phyloP scores from a whole-genome alignment of 2,797 vertebrate genomes.

The Coracias cyanogaster region DNA sequence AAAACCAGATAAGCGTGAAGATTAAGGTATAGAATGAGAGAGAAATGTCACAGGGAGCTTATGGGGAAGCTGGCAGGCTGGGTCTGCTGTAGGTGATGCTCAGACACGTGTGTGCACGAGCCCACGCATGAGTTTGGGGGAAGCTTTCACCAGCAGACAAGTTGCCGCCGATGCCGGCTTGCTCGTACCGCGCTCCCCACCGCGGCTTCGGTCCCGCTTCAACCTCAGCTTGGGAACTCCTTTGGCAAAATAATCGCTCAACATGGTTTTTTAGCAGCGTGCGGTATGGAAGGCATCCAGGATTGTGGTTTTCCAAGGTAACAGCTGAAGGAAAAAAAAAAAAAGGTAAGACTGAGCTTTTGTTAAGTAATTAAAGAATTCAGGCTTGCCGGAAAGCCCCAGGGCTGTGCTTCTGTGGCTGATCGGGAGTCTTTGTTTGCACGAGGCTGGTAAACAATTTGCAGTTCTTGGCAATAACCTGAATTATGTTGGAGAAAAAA shows the following conservation, averaged over 20 bases:
- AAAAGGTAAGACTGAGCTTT: not conserved
- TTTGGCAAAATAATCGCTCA: not conserved
- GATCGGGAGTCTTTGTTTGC: constrained; percentile 19
- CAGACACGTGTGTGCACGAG: accelerated
- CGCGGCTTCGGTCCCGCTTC: not conserved
- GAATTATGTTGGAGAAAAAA: not conserved
- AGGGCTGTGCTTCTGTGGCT: constrained; percentile 21
- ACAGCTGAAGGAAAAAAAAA: not conserved
- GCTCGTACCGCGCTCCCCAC: not conserved
- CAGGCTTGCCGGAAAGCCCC: constrained; percentile 41
- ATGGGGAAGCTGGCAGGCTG: not conserved
- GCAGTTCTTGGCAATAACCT: constrained; percentile 55
- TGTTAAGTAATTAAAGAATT: constrained; percentile 67
- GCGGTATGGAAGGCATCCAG: constrained; percentile 25
- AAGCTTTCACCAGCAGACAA: not conserved
- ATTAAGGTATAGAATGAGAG: accelerated
- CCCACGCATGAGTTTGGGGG: not conserved
- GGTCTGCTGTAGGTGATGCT: not conserved
- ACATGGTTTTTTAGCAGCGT: not conserved
- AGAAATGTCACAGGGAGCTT: accelerated
- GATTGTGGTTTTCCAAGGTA: constrained; percentile 42
- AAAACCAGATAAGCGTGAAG: not conserved
- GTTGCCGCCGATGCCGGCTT: accelerated
- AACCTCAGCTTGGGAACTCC: not conserved
- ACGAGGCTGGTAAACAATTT: constrained; percentile 49